These are phyloP conservation scores for Rotaria sp. DNA, from an alignment of 2,888 invertebrate genomes.

Conservation along the genomic window DNA sequence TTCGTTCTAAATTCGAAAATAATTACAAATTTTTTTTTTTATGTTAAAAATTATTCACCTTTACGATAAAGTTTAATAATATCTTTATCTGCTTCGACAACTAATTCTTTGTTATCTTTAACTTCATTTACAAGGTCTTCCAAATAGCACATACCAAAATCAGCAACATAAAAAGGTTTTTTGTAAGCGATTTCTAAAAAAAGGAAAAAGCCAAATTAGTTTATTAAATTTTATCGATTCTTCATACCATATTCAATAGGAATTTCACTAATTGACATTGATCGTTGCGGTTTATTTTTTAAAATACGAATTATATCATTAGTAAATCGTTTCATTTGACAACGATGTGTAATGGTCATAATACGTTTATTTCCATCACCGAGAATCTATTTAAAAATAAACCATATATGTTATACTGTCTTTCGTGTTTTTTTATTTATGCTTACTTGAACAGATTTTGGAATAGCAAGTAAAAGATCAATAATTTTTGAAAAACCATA, in stretches of 20 bases:
- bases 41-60: background rate
- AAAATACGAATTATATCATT: constrained; percentile 78
- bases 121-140: constrained; percentile 64
- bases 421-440: background rate
- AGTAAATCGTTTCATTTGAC: constrained; percentile 38
- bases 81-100: constrained; percentile 20
- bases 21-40: background rate
- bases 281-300: constrained; percentile 72
- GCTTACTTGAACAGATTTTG: constrained; percentile 37
- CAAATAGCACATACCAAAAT: constrained; percentile 72
- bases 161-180: constrained; percentile 66
- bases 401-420: too few species aligned
- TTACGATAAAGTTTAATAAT: constrained; percentile 31
- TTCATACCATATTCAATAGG: constrained; percentile 62
- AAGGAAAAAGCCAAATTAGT: background rate
- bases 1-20: background rate
- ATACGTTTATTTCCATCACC: constrained; percentile 24
- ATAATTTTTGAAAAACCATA: constrained; percentile 40
- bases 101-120: constrained; percentile 39
- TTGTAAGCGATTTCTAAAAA: constrained; percentile 49
- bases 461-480: constrained; percentile 38
- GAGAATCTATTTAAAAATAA: constrained; percentile 31
- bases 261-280: constrained; percentile 65
- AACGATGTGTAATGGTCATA: constrained; percentile 36
- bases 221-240: background rate